Evolutionary conservation across 2,113 vertebrate genomes (phyloP).

Genomic region (Peromyscus polionotus): DNA sequence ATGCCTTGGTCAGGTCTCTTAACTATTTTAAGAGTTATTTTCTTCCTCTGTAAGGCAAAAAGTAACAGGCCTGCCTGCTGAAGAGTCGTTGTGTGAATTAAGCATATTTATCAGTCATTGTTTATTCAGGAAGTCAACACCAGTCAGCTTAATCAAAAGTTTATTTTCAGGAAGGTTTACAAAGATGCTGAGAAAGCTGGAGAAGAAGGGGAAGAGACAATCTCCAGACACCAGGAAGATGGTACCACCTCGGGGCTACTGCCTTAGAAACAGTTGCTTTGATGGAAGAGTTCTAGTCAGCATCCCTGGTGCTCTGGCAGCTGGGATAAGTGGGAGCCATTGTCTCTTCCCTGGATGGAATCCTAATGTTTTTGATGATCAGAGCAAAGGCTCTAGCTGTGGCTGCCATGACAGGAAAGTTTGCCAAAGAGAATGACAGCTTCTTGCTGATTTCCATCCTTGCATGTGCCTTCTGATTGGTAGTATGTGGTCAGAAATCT

Average conservation of each 20-base stretch:
- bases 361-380: neutral
- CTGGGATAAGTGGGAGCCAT: neutral
- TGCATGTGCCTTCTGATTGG: neutral
- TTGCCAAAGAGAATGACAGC: neutral
- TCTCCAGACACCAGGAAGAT: neutral
- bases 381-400: neutral
- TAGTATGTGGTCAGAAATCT: neutral
- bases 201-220: neutral
- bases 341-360: neutral
- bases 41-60: neutral
- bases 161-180: neutral
- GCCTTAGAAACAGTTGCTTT: neutral
- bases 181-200: neutral
- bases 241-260: no score
- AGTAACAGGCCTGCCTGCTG: neutral
- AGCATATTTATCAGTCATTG: neutral
- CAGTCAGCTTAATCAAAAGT: neutral
- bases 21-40: slow-evolving; percentile 26
- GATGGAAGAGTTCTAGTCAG: neutral
- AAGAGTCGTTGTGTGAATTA: neutral
- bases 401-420: neutral
- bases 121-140: neutral
- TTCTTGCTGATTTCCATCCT: slow-evolving; percentile 22
- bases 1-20: neutral
- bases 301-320: no score